Evolutionary conservation across 2,888 invertebrate genomes (phyloP).

Genomic region (Theretra japonica): DNA sequence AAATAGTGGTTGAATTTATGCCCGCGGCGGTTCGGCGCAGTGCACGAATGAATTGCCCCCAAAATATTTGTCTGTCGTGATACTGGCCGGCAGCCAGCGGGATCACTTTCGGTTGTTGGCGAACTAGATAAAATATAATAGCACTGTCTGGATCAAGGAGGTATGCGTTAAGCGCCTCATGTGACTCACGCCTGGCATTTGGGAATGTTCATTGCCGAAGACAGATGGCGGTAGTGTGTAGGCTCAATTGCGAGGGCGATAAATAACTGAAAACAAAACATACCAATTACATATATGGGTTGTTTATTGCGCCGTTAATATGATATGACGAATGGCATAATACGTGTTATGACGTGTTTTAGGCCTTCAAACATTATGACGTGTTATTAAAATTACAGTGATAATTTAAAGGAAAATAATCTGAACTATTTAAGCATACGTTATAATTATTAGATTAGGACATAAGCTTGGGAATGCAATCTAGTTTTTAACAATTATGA

Average conservation of each 20-base stretch:
- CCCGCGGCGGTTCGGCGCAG: constrained; percentile 54
- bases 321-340: background rate
- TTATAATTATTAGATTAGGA: too few relatives aligned
- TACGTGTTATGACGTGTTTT: background rate
- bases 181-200: constrained; percentile 54
- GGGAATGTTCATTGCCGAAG: constrained; percentile 42
- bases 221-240: constrained; percentile 29
- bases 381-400: too few relatives aligned
- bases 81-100: constrained; percentile 75
- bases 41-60: constrained; percentile 74
- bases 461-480: too few relatives aligned
- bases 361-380: background rate
- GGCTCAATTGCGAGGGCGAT: constrained; percentile 1
- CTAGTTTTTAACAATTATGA: too few relatives aligned
- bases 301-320: constrained; percentile 4
- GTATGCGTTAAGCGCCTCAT: constrained; percentile 49
- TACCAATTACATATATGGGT: constrained; percentile 1
- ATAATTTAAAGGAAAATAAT: too few relatives aligned
- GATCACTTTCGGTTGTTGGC: constrained; percentile 72
- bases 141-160: constrained; percentile 58
- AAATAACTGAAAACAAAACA: constrained; percentile 6
- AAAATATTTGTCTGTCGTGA: constrained; percentile 81
- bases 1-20: constrained; percentile 75
- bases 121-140: constrained; percentile 69
- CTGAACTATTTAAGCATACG: too few relatives aligned